Conservation (phyloP, 2,113 vertebrate species). For the Amphiprion percula region DNA sequence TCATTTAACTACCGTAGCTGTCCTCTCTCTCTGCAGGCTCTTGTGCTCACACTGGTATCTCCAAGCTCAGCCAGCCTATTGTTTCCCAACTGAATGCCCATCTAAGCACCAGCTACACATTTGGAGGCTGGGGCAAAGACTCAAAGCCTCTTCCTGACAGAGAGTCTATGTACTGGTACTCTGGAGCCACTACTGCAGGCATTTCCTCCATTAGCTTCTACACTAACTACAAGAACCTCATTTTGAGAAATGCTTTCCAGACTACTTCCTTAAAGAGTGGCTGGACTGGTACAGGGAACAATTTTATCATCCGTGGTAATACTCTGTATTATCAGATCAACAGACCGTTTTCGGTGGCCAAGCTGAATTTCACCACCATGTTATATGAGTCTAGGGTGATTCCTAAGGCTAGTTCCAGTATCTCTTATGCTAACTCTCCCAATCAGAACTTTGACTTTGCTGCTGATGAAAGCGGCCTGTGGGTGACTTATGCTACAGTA, state of each 20-base stretch:
- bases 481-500: constrained; percentile 82
- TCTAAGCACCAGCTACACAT: constrained; percentile 45
- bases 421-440: constrained; percentile 71
- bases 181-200: constrained; percentile 33
- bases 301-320: constrained; percentile 73
- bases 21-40: constrained; percentile 56
- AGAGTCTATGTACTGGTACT: constrained; percentile 79
- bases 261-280: constrained; percentile 18
- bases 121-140: constrained; percentile 82
- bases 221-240: constrained; percentile 75
- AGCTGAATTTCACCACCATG: constrained; percentile 74
- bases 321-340: constrained; percentile 76
- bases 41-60: constrained; percentile 76
- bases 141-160: constrained; percentile 70
- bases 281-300: constrained; percentile 74
- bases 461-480: constrained; percentile 85
- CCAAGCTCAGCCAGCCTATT: constrained; percentile 76
- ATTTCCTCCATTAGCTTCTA: constrained; percentile 68
- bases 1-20: not conserved
- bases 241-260: constrained; percentile 68
- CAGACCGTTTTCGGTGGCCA: constrained; percentile 70
- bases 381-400: constrained; percentile 65
- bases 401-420: constrained; percentile 62
- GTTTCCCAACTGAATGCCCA: constrained; percentile 78
- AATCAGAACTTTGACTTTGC: constrained; percentile 80